Evolutionary conservation across 2,797 vertebrate species (phyloP).

Genomic region (Bradypodion ventrale): DNA sequence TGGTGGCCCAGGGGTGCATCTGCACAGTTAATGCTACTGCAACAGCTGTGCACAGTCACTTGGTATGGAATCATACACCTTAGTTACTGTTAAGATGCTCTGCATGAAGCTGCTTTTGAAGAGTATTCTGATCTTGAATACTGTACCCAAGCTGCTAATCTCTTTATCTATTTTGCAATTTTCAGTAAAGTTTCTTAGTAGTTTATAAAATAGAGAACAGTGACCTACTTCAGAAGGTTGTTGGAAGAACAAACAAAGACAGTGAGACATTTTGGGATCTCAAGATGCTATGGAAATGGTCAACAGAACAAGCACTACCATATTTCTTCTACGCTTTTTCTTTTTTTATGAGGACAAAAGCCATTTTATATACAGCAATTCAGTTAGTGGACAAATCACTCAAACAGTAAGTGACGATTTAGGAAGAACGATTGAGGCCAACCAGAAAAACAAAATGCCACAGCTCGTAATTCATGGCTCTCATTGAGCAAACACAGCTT

Average conservation of each 20-base stretch:
- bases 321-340: neutral
- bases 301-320: neutral
- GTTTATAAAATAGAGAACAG: neutral
- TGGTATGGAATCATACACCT: too few relatives aligned
- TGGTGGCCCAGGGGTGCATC: too few relatives aligned
- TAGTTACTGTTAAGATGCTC: too few relatives aligned
- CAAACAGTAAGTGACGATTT: constrained; percentile 8
- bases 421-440: neutral
- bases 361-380: constrained; percentile 1
- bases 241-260: constrained; percentile 2
- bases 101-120: too few relatives aligned
- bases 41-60: too few relatives aligned
- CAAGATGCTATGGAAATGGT: neutral
- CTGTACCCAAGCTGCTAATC: too few relatives aligned
- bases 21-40: too few relatives aligned
- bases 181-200: neutral
- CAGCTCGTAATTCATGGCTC: neutral
- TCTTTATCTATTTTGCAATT: too few relatives aligned
- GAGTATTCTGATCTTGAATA: too few relatives aligned
- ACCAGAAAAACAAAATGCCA: neutral
- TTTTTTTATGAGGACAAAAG: neutral
- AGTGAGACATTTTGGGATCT: neutral
- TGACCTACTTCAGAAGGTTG: neutral
- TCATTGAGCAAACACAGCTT: neutral
- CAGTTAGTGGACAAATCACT: constrained; percentile 1